Percentiles rank a stretch among this genome's conserved stretches.
Evolutionary conservation across 2,797 vertebrate genomes (phyloP).

Genomic region (Loriculus beryllinus): DNA sequence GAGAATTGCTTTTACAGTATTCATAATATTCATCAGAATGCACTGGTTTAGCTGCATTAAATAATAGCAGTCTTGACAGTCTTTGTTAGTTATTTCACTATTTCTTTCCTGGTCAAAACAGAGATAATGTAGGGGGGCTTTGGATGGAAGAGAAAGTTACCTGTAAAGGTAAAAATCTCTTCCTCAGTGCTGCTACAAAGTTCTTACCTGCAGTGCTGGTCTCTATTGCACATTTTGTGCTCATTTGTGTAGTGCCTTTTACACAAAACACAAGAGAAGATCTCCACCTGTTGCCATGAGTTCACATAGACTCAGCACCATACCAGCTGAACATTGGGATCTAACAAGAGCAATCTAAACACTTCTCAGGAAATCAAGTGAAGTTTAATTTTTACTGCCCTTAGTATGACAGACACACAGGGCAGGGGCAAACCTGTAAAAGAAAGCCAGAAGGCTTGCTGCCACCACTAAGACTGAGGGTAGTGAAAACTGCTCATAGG

Average conservation of each 20-base stretch:
- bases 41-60: background rate
- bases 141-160: background rate
- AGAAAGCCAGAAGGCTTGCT: background rate
- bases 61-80: background rate
- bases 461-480: background rate
- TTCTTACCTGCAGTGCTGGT: background rate
- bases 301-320: too few species aligned
- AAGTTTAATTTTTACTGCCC: background rate
- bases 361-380: background rate
- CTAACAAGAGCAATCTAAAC: background rate
- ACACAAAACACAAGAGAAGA: background rate
- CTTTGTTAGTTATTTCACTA: background rate
- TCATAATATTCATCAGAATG: background rate
- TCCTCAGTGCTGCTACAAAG: background rate
- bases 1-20: background rate
- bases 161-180: background rate
- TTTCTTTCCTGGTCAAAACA: background rate
- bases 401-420: background rate
- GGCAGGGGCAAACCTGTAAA: background rate
- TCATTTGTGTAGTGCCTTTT: background rate
- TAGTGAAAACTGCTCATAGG: background rate
- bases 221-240: background rate
- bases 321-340: background rate
- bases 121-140: fast-evolving
- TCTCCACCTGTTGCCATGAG: background rate